phyloP scores from a whole-genome alignment of 2,888 invertebrate genomes.

The Erebia ligea region DNA sequence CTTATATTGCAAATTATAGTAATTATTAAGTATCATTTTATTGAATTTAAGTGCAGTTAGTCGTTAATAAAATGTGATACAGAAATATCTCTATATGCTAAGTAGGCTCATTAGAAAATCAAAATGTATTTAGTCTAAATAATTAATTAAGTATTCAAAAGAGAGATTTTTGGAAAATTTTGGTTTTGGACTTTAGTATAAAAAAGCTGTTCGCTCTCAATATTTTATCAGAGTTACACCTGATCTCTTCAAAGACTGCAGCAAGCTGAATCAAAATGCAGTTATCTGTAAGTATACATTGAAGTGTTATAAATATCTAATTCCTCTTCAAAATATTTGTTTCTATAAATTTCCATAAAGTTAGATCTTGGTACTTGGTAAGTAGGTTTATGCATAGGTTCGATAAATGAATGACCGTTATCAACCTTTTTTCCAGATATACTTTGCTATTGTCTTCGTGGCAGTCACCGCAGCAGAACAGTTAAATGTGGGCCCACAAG shows the following conservation, averaged over 20 bases:
- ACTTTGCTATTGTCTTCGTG: conserved; percentile 20
- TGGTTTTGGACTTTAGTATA: conserved; percentile 25
- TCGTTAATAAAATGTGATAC: conserved; percentile 3
- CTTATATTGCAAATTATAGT: too few species aligned
- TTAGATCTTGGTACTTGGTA: too few species aligned
- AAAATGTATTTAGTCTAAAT: conserved; percentile 3
- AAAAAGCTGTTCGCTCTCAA: conserved; percentile 19
- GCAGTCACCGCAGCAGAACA: conserved; percentile 43
- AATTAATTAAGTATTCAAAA: conserved; percentile 2
- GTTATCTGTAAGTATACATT: conserved; percentile 27
- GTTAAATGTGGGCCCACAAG: conserved; percentile 56
- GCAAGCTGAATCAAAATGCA: conserved; percentile 25
- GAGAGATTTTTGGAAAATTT: conserved; percentile 12
- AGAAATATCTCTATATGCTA: not conserved
- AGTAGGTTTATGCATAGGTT: not conserved
- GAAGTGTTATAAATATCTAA: too few species aligned
- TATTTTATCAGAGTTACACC: conserved; percentile 24
- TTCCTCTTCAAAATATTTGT: too few species aligned
- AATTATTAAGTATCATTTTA: not conserved
- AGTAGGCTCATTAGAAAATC: conserved; percentile 5
- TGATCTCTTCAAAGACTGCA: conserved; percentile 25
- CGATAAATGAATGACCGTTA: not conserved
- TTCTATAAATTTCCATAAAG: too few species aligned
- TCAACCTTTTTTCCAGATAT: conserved; percentile 29
- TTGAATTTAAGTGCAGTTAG: conserved; percentile 7